phyloP scores from a whole-genome alignment of 2,888 invertebrate species.

The Bimastos eiseni region DNA sequence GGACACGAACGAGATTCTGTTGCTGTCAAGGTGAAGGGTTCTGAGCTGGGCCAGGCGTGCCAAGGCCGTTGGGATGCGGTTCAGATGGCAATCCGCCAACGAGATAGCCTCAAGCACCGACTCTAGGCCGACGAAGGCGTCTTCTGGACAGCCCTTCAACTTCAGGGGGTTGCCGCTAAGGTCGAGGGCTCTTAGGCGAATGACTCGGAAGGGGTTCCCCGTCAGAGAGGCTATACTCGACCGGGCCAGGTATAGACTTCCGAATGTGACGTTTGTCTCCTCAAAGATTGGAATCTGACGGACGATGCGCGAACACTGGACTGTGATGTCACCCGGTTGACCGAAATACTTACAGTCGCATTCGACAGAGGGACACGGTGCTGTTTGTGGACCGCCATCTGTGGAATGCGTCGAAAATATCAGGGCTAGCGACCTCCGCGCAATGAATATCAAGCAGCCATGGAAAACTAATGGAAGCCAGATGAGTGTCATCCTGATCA shows the following conservation, averaged over 20 bases:
- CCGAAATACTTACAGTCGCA: slow-evolving; percentile 4
- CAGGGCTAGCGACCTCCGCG: not conserved
- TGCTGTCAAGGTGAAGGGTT: slow-evolving; percentile 26
- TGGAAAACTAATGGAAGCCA: not conserved
- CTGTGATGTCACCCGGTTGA: not conserved
- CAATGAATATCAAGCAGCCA: not conserved
- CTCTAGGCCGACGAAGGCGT: slow-evolving; percentile 6
- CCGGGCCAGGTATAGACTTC: not conserved
- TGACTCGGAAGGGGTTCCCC: not conserved
- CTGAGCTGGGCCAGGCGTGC: slow-evolving; percentile 19
- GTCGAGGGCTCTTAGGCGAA: not conserved
- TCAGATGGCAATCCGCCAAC: not conserved
- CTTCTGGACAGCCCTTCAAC: not conserved
- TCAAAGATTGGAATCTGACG: not conserved
- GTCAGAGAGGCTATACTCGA: not conserved
- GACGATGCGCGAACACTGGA: not conserved
- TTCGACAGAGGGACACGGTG: not conserved
- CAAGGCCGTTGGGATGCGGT: slow-evolving; percentile 10
- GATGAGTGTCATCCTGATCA: not conserved
- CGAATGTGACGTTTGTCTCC: not conserved
- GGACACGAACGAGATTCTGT: not conserved
- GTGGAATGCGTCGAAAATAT: not conserved
- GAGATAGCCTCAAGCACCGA: slow-evolving; percentile 4
- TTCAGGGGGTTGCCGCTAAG: not conserved
- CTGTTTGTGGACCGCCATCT: not conserved